These are phyloP conservation scores for Apoderus coryli DNA, from an alignment of 2,888 invertebrate species.

Conservation along the genomic window DNA sequence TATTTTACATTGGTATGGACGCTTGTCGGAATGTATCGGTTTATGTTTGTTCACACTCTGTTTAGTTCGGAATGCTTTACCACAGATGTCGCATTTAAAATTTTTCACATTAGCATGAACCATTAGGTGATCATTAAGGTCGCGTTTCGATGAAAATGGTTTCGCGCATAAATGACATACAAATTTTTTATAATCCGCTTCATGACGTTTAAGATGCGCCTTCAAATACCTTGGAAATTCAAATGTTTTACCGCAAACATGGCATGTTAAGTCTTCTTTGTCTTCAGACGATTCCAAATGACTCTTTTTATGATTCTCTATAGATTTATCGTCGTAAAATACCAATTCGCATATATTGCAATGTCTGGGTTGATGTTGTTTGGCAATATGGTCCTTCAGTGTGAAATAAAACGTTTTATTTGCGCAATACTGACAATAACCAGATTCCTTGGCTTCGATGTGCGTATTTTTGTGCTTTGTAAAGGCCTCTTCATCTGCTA, in stretches of 20 bases:
- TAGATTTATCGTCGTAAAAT: slow-evolving; percentile 18
- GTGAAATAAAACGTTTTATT: slow-evolving; percentile 18
- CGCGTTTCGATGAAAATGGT: slow-evolving; percentile 16
- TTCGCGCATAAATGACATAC: slow-evolving; percentile 17
- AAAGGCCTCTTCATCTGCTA: slow-evolving; percentile 12
- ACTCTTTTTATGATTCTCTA: slow-evolving; percentile 17
- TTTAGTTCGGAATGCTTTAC: slow-evolving; percentile 18
- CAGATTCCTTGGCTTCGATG: slow-evolving; percentile 16
- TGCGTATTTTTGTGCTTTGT: slow-evolving; percentile 15
- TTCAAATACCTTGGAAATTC: slow-evolving; percentile 15
- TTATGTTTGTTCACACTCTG: slow-evolving; percentile 18
- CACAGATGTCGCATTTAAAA: slow-evolving; percentile 16
- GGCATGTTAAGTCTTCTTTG: slow-evolving; percentile 14
- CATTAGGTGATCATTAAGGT: slow-evolving; percentile 17
- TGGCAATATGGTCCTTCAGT: slow-evolving; percentile 17
- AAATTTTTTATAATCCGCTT: slow-evolving; percentile 18
- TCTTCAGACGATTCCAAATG: slow-evolving; percentile 13
- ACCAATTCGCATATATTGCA: slow-evolving; percentile 17
- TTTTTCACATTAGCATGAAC: slow-evolving; percentile 17
- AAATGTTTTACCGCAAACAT: slow-evolving; percentile 16
- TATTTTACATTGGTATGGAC: slow-evolving; percentile 16
- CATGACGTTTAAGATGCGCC: slow-evolving; percentile 18
- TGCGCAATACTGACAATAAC: slow-evolving; percentile 18
- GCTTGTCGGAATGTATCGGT: slow-evolving; percentile 14
- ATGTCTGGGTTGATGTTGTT: slow-evolving; percentile 15